These are phyloP conservation scores for Sinhomidia bicolor DNA, from an alignment of 2,888 invertebrate genomes.

Conservation along the genomic window DNA sequence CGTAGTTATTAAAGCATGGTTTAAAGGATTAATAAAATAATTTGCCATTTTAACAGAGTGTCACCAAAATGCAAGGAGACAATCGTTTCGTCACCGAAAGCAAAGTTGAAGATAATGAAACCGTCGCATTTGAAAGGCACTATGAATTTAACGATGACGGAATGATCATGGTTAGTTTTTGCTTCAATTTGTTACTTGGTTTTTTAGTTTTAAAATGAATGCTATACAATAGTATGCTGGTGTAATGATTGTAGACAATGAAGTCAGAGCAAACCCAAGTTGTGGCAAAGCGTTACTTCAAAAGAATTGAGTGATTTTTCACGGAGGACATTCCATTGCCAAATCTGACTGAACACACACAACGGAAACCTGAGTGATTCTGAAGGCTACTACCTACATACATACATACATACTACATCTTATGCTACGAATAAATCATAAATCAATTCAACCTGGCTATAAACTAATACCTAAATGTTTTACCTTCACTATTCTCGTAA, in stretches of 20 bases:
- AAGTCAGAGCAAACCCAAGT: constrained; percentile 66
- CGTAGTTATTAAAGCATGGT: no score
- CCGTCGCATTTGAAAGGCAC: constrained; percentile 82
- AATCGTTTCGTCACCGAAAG: constrained; percentile 69
- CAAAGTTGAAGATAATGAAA: constrained; percentile 78
- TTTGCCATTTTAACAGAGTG: constrained; percentile 48
- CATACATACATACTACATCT: no score
- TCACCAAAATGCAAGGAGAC: constrained; percentile 69
- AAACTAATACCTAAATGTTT: no score
- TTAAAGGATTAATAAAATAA: no score
- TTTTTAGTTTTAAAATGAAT: neutral
- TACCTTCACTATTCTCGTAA: no score
- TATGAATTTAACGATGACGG: constrained; percentile 82
- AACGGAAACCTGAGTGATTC: neutral
- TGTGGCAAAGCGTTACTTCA: constrained; percentile 75
- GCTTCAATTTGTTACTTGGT: neutral
- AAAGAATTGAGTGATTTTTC: constrained; percentile 42
- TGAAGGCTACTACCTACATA: neutral
- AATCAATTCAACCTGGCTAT: no score
- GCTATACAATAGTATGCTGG: neutral
- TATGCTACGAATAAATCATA: no score
- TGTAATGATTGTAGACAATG: constrained; percentile 69
- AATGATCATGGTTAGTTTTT: constrained; percentile 81
- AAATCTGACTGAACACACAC: neutral
- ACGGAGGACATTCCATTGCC: neutral